phyloP scores from a whole-genome alignment of 2,888 invertebrate genomes.

The Drosophila recens region DNA sequence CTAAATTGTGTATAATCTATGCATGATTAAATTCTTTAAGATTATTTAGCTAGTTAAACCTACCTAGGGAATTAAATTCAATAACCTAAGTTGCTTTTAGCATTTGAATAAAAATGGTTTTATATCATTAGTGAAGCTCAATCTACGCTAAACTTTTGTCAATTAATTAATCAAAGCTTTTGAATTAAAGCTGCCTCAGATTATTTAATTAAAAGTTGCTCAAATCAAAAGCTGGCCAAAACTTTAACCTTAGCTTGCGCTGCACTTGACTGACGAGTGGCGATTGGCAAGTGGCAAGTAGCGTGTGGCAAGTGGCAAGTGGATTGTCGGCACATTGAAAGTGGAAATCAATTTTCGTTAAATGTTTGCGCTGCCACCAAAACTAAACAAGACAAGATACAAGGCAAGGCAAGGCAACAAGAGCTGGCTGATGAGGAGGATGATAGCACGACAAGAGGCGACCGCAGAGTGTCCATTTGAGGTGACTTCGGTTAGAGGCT shows the following conservation, averaged over 20 bases:
- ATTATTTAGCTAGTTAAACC: too few species aligned
- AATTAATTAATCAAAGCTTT: constrained; percentile 2
- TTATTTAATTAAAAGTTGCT: constrained; percentile 1
- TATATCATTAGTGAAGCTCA: background rate
- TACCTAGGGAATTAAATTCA: too few species aligned
- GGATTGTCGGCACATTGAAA: constrained; percentile 32
- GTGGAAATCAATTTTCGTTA: constrained; percentile 67
- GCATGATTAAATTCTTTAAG: too few species aligned
- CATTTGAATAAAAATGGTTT: background rate
- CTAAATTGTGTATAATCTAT: too few species aligned
- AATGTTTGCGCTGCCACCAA: constrained; percentile 56
- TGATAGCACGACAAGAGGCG: constrained; percentile 19
- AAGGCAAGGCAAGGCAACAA: constrained; percentile 26
- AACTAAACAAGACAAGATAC: constrained; percentile 40
- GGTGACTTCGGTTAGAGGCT: constrained; percentile 35
- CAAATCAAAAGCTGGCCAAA: constrained; percentile 23
- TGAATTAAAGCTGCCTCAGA: background rate
- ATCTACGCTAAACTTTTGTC: background rate
- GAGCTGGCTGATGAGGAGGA: constrained; percentile 24
- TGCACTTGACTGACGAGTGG: constrained; percentile 7
- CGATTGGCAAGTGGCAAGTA: background rate
- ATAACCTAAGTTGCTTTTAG: too few species aligned
- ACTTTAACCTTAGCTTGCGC: background rate
- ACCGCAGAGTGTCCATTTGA: constrained; percentile 64
- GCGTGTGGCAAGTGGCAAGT: constrained; percentile 4